Base-by-base conservation (phyloP, 2,113 vertebrate genomes). In the Plotosus lineatus region DNA sequence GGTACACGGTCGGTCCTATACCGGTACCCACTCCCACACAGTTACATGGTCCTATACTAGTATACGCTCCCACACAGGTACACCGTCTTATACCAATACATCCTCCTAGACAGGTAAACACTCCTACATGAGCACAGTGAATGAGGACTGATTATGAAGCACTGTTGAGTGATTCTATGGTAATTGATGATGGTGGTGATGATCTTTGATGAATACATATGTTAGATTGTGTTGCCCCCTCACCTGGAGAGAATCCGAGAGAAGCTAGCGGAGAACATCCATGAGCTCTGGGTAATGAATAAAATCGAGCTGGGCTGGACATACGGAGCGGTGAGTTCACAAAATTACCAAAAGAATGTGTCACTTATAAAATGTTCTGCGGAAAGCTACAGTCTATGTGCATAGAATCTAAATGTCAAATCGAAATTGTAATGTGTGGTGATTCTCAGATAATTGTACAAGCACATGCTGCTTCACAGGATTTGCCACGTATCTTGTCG, bases 251-350 rank as follows among this genome's bases (percentile, higher is more conserved):
- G 95, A 79, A 97, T 98, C 88, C 91, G 96, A 88, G 97, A 98
- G 90, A 98, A 96, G 77, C 92, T 98, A 80, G 97, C 97, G 55
- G 97, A 98, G 84, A 98, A 98, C 87, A 98, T 98, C 87, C 97
- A 98, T 69, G 97, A 98, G 78, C 94, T 98, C 79, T 98, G 97
- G 97, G 97, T 98, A 85, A 97, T 98, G 97, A 98, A 98, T 90
- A 98, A 98, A 91, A 97, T 98, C 38, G 96, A 98, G 72, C 93
- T 98, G 83, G 97, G 96, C 80, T 98, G 97, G 97, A 96, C 95
- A 6, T 98, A 95, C 46, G 97, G 97, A 81, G 91, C 91, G 78
- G 97, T 98, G 92, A 79, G 92, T 94, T 87, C 31, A 82, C 2
- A 4, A 46, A 48, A 71, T 40, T 12, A 4, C 17, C 44, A 31